Conservation (phyloP, 1,140 invertebrate genomes). For the Paramacrobiotus metropolitanus region DNA sequence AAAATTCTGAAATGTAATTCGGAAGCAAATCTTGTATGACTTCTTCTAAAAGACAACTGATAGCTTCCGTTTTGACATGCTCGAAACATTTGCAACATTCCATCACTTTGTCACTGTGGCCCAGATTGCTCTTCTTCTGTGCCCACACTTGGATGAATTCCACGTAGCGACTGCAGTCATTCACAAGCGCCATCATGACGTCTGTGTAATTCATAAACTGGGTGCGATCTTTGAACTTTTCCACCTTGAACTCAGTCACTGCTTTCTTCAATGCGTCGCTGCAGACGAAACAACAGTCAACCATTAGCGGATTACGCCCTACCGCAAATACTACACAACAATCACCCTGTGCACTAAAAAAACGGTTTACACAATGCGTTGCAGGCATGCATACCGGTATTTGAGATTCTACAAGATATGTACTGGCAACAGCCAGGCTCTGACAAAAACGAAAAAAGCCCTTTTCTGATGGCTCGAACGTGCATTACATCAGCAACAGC, state of each 20-base stretch:
- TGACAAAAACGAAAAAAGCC: too few relatives aligned
- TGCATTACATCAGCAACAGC: too few relatives aligned
- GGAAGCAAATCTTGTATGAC: not conserved
- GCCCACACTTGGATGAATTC: not conserved
- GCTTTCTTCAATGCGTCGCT: not conserved
- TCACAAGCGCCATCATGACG: not conserved
- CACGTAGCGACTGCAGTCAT: not conserved
- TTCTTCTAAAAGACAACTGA: not conserved
- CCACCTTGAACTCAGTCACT: not conserved
- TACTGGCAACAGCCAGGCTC: too few relatives aligned
- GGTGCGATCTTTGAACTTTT: slow-evolving; percentile 3
- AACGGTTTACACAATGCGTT: too few relatives aligned
- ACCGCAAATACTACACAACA: too few relatives aligned
- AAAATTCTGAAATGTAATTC: not conserved
- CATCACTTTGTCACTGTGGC: not conserved
- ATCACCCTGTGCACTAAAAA: too few relatives aligned
- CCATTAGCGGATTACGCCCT: too few relatives aligned
- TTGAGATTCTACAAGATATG: too few relatives aligned
- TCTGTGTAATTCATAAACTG: not conserved
- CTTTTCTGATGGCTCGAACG: too few relatives aligned
- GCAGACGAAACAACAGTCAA: too few relatives aligned
- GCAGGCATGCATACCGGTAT: too few relatives aligned
- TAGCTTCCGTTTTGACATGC: not conserved
- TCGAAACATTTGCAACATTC: not conserved
- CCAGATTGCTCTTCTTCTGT: not conserved